phyloP scores from a whole-genome alignment of 2,113 vertebrate species.

The Hystrix brachyura region DNA sequence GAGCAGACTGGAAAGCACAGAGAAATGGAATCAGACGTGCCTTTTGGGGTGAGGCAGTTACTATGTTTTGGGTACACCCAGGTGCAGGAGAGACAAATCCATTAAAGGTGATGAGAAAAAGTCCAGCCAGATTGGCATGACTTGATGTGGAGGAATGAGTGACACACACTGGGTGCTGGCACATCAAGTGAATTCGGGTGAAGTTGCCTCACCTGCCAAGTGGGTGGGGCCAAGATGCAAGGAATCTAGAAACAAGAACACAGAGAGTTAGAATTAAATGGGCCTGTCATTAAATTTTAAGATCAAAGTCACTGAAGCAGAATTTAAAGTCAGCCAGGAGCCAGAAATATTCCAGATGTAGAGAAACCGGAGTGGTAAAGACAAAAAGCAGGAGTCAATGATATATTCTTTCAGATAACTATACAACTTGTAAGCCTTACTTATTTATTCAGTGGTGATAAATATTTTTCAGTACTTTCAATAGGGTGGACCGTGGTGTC shows the following conservation, averaged over 20 bases:
- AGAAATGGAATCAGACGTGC: neutral
- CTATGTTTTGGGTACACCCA: neutral
- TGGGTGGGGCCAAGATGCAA: neutral
- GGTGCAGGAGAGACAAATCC: neutral
- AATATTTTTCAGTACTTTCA: neutral
- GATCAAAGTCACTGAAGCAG: constrained; percentile 35
- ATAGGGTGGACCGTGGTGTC: neutral
- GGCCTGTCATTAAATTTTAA: constrained; percentile 55
- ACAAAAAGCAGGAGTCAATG: constrained; percentile 28
- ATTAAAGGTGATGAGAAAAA: neutral
- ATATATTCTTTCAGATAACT: constrained; percentile 6
- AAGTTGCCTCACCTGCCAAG: neutral
- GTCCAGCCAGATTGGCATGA: neutral
- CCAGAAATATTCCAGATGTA: constrained; percentile 32
- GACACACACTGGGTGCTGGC: neutral
- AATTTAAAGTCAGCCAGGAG: constrained; percentile 46
- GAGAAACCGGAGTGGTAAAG: neutral
- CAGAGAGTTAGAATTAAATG: neutral
- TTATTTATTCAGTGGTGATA: neutral
- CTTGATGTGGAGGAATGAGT: neutral
- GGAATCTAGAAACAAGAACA: constrained; percentile 29
- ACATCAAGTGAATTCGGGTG: neutral
- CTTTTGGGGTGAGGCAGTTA: neutral
- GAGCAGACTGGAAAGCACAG: neutral
- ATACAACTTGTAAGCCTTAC: neutral